A percentile compares a stretch with the other conserved stretches of the same genome.
phyloP scores from a whole-genome alignment of 2,888 invertebrate genomes.

The Nomada goodeniana region DNA sequence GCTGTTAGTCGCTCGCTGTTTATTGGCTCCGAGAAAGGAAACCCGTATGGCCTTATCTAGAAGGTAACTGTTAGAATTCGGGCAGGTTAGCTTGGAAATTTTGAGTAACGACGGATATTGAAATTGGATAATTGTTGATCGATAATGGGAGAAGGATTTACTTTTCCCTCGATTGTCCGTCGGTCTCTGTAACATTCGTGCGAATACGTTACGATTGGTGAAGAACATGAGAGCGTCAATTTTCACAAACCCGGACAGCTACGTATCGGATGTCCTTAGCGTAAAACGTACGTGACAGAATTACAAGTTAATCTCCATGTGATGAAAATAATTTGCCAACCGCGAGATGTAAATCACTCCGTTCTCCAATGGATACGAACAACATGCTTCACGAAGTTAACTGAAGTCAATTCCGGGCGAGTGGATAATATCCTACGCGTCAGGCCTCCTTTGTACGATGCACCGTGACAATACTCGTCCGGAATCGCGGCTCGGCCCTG shows the following conservation, averaged over 20 bases:
- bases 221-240: too few relatives aligned
- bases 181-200: too few relatives aligned
- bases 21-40: neutral
- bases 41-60: neutral
- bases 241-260: too few relatives aligned
- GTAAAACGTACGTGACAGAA: too few relatives aligned
- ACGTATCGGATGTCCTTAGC: too few relatives aligned
- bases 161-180: too few relatives aligned
- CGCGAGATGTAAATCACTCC: neutral
- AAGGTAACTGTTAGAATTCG: neutral
- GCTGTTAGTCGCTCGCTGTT: neutral
- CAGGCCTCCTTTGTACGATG: constrained; percentile 4
- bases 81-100: neutral
- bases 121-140: neutral
- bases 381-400: neutral
- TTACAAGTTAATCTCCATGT: too few relatives aligned
- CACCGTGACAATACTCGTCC: constrained; percentile 19
- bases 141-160: too few relatives aligned
- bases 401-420: constrained; percentile 1
- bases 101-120: neutral
- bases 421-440: constrained; percentile 8
- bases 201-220: too few relatives aligned
- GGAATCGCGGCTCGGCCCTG: constrained; percentile 11
- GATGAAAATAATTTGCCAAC: neutral
- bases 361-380: neutral